phyloP scores from a whole-genome alignment of 2,797 vertebrate genomes.

The Thamnophis elegans region DNA sequence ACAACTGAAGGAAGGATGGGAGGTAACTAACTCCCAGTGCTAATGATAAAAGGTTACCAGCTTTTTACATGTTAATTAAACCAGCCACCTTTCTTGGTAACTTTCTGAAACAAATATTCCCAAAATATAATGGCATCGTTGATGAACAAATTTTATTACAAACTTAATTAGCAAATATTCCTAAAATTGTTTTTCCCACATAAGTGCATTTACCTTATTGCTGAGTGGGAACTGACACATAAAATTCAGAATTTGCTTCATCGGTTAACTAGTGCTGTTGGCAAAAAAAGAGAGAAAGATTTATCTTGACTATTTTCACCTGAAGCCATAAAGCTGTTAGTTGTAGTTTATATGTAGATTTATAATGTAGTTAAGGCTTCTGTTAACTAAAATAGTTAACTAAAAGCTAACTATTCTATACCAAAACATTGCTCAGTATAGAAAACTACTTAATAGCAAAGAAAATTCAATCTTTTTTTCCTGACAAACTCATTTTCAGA shows the following conservation, averaged over 20 bases:
- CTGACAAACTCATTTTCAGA: neutral
- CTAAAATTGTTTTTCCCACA: neutral
- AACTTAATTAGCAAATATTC: slow-evolving; percentile 42
- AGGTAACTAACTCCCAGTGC: neutral
- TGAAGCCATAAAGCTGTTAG: neutral
- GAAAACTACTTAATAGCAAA: neutral
- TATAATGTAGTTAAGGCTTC: neutral
- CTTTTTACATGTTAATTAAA: slow-evolving; percentile 53
- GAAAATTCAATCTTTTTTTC: neutral
- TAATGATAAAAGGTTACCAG: neutral
- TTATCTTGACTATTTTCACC: neutral
- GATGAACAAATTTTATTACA: slow-evolving; percentile 46
- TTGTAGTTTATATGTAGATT: neutral
- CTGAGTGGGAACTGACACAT: slow-evolving; percentile 29
- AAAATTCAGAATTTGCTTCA: slow-evolving; percentile 52
- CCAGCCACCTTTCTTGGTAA: slow-evolving; percentile 45
- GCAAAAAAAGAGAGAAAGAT: slow-evolving; percentile 15
- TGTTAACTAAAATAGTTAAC: neutral
- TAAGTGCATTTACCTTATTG: neutral
- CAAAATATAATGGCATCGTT: slow-evolving; percentile 28
- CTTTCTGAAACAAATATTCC: slow-evolving; percentile 39
- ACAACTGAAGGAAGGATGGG: neutral
- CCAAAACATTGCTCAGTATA: neutral
- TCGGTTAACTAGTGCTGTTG: slow-evolving; percentile 40
- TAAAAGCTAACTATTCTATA: neutral